A percentile compares a stretch with the other conserved stretches of the same genome.
phyloP scores from a whole-genome alignment of 2,113 vertebrate species.

The Gymnocephalus cernua region DNA sequence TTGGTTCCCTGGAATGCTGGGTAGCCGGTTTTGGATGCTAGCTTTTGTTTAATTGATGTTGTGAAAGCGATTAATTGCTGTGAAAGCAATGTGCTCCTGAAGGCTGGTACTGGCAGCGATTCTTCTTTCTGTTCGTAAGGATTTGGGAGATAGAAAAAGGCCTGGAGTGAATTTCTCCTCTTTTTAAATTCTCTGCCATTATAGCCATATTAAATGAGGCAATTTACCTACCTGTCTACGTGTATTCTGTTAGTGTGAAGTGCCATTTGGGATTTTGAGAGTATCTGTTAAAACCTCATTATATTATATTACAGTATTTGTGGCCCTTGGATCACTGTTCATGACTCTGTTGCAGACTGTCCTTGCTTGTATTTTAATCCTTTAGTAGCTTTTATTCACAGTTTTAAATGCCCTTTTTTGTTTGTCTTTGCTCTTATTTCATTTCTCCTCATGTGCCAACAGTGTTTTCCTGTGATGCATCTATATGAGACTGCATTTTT shows the following conservation, averaged over 20 bases:
- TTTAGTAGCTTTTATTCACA: constrained; percentile 26
- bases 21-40: constrained; percentile 61
- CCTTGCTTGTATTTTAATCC: constrained; percentile 12
- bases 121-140: constrained; percentile 33
- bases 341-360: background rate
- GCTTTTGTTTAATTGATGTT: constrained; percentile 79
- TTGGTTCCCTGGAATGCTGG: constrained; percentile 67
- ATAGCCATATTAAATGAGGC: constrained; percentile 30
- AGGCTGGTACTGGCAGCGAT: constrained; percentile 52
- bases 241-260: background rate
- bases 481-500: background rate
- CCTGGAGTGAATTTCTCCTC: background rate
- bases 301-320: constrained; percentile 8
- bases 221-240: background rate
- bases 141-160: constrained; percentile 34
- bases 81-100: constrained; percentile 73
- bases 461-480: background rate
- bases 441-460: background rate
- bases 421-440: constrained; percentile 14
- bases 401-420: constrained; percentile 7
- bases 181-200: constrained; percentile 1
- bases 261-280: background rate
- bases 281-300: constrained; percentile 17
- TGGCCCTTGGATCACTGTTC: constrained; percentile 17
- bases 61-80: constrained; percentile 80